phyloP scores from a whole-genome alignment of 2,888 invertebrate genomes.

The Tribolium freemani region DNA sequence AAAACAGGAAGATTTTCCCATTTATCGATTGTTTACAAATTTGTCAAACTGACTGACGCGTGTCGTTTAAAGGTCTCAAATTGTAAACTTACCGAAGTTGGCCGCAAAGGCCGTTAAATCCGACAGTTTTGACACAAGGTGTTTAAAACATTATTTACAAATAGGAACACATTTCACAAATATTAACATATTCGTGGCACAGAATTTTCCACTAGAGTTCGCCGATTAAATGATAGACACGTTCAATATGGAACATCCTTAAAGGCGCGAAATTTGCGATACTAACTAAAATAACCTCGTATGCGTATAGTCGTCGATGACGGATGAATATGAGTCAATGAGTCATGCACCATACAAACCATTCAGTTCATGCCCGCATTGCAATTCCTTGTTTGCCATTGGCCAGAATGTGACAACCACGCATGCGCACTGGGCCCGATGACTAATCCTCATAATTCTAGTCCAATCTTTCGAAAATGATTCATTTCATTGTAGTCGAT shows the following conservation, averaged over 20 bases:
- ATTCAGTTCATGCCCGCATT: constrained; percentile 64
- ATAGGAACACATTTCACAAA: constrained; percentile 43
- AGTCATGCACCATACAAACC: constrained; percentile 56
- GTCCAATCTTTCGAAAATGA: constrained; percentile 45
- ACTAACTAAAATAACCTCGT: constrained; percentile 43
- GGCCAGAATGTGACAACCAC: constrained; percentile 54
- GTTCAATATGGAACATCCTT: constrained; percentile 41
- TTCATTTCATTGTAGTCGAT: constrained; percentile 43
- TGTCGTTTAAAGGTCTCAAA: constrained; percentile 1
- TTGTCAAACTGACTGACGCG: background rate
- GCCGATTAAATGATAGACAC: constrained; percentile 1
- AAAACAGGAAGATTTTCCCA: constrained; percentile 33
- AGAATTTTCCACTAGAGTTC: constrained; percentile 20
- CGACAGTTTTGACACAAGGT: constrained; percentile 50
- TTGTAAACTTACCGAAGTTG: constrained; percentile 14
- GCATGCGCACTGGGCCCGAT: constrained; percentile 56
- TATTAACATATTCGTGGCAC: constrained; percentile 22
- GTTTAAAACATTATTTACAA: constrained; percentile 49
- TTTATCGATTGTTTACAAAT: constrained; percentile 27
- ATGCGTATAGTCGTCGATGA: constrained; percentile 42
- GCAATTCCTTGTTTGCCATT: constrained; percentile 58
- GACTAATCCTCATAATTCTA: constrained; percentile 58
- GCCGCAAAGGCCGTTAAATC: constrained; percentile 38
- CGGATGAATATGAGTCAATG: constrained; percentile 55
- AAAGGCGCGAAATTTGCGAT: constrained; percentile 40